These are phyloP conservation scores for Portevinia maculata DNA, from an alignment of 2,888 invertebrate species.

Conservation along the genomic window DNA sequence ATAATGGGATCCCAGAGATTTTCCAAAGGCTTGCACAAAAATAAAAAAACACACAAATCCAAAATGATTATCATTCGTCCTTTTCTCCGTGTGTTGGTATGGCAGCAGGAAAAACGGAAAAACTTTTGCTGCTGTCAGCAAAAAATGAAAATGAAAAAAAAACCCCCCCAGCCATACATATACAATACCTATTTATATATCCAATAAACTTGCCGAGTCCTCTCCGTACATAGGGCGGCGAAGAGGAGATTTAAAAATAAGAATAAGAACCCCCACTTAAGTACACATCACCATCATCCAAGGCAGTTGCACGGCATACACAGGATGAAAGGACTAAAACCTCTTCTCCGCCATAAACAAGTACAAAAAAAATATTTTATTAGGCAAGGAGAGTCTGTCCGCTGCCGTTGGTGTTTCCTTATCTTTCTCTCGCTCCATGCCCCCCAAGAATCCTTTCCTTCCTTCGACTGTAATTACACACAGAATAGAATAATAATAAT, in stretches of 20 bases:
- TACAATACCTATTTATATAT: slow-evolving; percentile 27
- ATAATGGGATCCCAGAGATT: slow-evolving; percentile 50
- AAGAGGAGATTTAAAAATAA: slow-evolving; percentile 58
- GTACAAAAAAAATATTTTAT: slow-evolving; percentile 7
- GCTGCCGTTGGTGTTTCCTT: slow-evolving; percentile 63
- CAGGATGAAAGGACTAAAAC: slow-evolving; percentile 41
- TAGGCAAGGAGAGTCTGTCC: slow-evolving; percentile 45
- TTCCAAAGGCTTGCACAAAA: slow-evolving; percentile 38
- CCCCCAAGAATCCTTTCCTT: slow-evolving; percentile 44
- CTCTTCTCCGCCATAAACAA: slow-evolving; percentile 32
- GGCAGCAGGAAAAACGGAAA: slow-evolving; percentile 2
- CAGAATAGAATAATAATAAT: slow-evolving; percentile 38
- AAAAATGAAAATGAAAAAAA: slow-evolving; percentile 41
- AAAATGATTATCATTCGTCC: slow-evolving; percentile 60
- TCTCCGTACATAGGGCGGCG: slow-evolving; percentile 17
- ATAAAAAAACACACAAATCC: too few species aligned
- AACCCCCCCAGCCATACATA: neutral
- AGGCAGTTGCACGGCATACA: slow-evolving; percentile 11
- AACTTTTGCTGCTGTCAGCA: slow-evolving; percentile 56
- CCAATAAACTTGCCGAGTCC: slow-evolving; percentile 40
- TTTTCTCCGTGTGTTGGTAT: slow-evolving; percentile 1
- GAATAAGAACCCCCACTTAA: slow-evolving; percentile 61
- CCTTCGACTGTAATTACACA: slow-evolving; percentile 67
- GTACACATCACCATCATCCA: slow-evolving; percentile 35
- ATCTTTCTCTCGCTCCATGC: slow-evolving; percentile 29